phyloP scores from a whole-genome alignment of 1,140 invertebrate genomes.

The Archegozetes longisetosus region DNA sequence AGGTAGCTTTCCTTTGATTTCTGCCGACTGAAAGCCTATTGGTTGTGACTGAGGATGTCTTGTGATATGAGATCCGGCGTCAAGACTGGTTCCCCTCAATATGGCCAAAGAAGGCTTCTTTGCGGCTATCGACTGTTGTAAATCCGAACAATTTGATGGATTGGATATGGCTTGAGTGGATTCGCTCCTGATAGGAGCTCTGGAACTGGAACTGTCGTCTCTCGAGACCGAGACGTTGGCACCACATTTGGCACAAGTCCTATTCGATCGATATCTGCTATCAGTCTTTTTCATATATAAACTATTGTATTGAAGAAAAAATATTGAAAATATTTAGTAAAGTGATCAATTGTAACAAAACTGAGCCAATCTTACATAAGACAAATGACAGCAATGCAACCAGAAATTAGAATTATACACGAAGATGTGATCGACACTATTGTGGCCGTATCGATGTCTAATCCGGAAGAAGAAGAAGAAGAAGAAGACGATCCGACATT shows the following conservation, averaged over 20 bases:
- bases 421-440: constrained; percentile 22
- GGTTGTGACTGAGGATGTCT: too few relatives aligned
- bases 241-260: constrained; percentile 14
- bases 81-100: too few relatives aligned
- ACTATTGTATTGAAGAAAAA: not conserved
- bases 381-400: constrained; percentile 22
- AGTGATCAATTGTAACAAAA: too few relatives aligned
- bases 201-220: not conserved
- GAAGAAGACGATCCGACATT: too few relatives aligned
- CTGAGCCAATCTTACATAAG: constrained; percentile 11
- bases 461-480: constrained; percentile 1
- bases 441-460: constrained; percentile 21
- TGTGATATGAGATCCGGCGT: too few relatives aligned
- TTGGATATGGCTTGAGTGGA: too few relatives aligned
- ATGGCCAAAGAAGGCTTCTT: too few relatives aligned
- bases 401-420: constrained; percentile 22
- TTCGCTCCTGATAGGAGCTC: not conserved
- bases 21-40: too few relatives aligned
- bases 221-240: not conserved
- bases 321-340: too few relatives aligned
- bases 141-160: too few relatives aligned
- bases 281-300: constrained; percentile 13
- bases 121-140: constrained; percentile 1
- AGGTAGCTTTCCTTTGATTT: too few relatives aligned
- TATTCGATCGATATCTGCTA: constrained; percentile 4